Evolutionary conservation across 2,888 invertebrate genomes (phyloP), one percentile per base, ranked within the genome.

Genomic region (Siphonodentalium dalli): DNA sequence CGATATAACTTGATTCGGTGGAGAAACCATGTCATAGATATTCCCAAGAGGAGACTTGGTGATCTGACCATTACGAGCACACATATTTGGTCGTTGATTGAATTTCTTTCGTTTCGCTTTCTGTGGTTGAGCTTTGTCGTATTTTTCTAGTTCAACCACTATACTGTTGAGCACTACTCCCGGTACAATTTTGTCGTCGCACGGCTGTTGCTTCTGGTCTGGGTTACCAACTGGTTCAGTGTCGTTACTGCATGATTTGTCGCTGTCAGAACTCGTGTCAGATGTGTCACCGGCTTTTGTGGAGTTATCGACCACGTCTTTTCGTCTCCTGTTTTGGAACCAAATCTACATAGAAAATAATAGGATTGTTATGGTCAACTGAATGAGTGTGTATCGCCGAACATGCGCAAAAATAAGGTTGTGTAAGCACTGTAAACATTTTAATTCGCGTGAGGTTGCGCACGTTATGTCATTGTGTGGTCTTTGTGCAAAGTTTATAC

Each of bases 261-360:
- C 58, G 18, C 50, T 47, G n/a, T 45, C 42, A 26, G 60, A 58
- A 20, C 58, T 47, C 8, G 52, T 46, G 38, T 63, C 61, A 26
- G 61, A 9, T 2, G 15, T 34, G 8, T 15, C 8, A 21, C 39
- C 58, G 26, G 39, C n/a, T 45, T 60, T 58, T 1, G 54, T 52
- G 3, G 65, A 40, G 29, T 62, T 68, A 0, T 65, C 68, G 2
- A 75, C 66, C 1, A 78, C 75, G 47, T 79, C 79, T 54, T 79
- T 79, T 24, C 79, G 59, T 34, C 79, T 54, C 29, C 78, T 61
- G 55, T 80, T 80, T 65, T 80, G 79, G 53, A 80, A 80, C 79
- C 78, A 78, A 7, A 78, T 75, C 78, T 78, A 8, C 26, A 31
- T 40, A 45, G 45, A 44, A 47, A 18, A n/a, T n/a, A n/a, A n/a